phyloP scores from a whole-genome alignment of 1,140 invertebrate genomes.

The Acyrthosiphon pisum region DNA sequence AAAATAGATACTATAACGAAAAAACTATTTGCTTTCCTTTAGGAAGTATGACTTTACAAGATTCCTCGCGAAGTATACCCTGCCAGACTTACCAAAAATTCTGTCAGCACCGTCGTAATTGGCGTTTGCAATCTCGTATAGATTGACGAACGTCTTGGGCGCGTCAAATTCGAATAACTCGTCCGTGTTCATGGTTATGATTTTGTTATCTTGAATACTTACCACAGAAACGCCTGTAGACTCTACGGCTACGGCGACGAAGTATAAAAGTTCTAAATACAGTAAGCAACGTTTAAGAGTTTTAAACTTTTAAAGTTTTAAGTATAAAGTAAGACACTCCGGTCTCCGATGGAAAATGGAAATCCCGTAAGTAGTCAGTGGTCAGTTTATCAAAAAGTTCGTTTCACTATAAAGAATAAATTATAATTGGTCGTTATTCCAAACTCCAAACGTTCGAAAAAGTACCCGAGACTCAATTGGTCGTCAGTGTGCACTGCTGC shows the following conservation, averaged over 20 bases:
- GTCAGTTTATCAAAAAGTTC: background rate
- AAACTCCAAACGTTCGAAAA: background rate
- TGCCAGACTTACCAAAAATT: slow-evolving; percentile 23
- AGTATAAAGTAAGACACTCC: too few species aligned
- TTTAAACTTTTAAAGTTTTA: too few species aligned
- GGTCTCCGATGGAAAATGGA: background rate
- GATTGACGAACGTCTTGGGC: background rate
- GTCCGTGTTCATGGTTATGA: background rate
- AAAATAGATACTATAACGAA: too few species aligned
- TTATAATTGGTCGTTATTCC: slow-evolving; percentile 23
- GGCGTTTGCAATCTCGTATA: slow-evolving; percentile 16
- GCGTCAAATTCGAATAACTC: slow-evolving; percentile 40
- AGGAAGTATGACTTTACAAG: background rate
- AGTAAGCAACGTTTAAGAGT: too few species aligned
- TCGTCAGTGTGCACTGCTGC: background rate
- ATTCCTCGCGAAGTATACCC: background rate
- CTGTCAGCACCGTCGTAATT: slow-evolving; percentile 15
- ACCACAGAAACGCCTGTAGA: background rate
- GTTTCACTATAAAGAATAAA: background rate
- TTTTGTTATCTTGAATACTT: background rate
- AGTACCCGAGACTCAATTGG: background rate
- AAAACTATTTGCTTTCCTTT: background rate
- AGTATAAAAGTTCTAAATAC: background rate
- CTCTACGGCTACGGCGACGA: background rate
- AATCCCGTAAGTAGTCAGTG: background rate